These are phyloP conservation scores for Gila robusta DNA, from an alignment of 2,797 vertebrate species.

Conservation along the genomic window DNA sequence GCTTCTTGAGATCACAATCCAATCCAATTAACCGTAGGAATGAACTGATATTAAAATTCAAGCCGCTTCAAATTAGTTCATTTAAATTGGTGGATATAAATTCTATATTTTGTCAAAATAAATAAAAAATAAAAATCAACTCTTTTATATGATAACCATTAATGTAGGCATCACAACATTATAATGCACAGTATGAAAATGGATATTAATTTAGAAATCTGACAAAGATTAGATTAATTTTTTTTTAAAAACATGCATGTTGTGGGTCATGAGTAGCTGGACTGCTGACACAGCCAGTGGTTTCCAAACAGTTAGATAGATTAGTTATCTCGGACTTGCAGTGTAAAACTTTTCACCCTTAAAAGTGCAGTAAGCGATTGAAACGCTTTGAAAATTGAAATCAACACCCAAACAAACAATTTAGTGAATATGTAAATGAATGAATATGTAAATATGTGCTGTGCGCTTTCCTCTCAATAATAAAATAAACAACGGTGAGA, in stretches of 20 bases:
- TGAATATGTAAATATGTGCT: background rate
- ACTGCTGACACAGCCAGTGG: conserved; percentile 9
- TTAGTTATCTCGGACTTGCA: conserved; percentile 5
- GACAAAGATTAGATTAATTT: background rate
- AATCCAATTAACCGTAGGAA: background rate
- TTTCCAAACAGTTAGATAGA: background rate
- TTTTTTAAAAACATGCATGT: background rate
- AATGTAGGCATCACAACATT: too few species aligned
- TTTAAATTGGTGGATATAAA: background rate
- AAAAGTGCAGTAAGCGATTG: background rate
- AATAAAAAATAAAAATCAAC: too few species aligned
- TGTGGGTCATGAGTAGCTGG: background rate
- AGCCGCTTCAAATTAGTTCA: background rate
- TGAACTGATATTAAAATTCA: background rate
- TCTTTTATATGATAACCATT: background rate
- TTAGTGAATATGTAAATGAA: background rate
- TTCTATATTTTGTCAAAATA: background rate
- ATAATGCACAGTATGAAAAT: background rate
- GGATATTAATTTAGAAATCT: background rate
- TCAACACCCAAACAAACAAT: background rate
- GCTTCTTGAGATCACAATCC: background rate
- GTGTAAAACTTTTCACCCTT: background rate
- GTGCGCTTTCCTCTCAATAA: background rate
- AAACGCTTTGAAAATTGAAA: background rate
- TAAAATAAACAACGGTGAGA: background rate